Evolutionary conservation across 2,797 vertebrate species (phyloP).

Genomic region (Trachops cirrhosus): DNA sequence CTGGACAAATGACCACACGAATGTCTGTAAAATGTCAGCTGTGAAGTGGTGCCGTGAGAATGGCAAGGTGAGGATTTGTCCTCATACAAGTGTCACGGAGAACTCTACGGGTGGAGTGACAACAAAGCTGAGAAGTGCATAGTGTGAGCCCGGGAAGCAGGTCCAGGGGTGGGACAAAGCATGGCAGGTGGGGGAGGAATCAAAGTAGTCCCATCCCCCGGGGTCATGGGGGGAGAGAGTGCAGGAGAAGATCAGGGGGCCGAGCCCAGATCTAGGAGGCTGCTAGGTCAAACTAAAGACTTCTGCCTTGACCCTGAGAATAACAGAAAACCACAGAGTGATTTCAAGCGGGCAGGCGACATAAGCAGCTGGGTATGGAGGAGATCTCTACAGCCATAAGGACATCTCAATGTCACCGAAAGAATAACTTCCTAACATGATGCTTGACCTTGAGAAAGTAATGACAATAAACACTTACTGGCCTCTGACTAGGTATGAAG

Average conservation of each 20-base stretch:
- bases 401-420: neutral
- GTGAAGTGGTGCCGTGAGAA: neutral
- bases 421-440: neutral
- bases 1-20: neutral
- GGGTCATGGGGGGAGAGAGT: too few species aligned
- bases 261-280: neutral
- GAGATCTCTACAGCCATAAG: neutral
- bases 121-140: neutral
- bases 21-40: neutral
- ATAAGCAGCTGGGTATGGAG: neutral
- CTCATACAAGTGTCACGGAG: neutral
- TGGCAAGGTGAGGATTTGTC: neutral
- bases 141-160: neutral
- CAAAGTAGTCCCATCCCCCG: neutral
- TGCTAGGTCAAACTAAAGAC: neutral
- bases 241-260: neutral
- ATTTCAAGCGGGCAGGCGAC: neutral
- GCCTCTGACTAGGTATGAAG: neutral
- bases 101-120: neutral
- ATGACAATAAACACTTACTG: neutral
- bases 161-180: neutral
- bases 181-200: accelerated
- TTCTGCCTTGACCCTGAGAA: neutral
- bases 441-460: neutral
- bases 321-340: neutral